Base-by-base conservation (phyloP, 2,797 vertebrate species). In the Onychomys torridus region DNA sequence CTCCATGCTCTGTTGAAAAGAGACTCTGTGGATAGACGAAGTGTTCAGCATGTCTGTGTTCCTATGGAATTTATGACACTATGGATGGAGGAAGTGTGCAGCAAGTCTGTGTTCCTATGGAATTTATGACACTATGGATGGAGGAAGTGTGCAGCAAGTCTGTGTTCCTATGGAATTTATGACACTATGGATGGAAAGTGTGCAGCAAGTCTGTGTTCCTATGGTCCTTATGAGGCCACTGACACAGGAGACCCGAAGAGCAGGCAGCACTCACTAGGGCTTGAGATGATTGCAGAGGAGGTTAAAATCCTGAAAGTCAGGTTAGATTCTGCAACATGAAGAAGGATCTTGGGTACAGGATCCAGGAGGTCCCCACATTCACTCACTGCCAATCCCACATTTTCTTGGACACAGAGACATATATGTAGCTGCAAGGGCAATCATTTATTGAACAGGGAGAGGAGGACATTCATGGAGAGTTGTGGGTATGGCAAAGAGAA, bases 381-480 rank as follows among this genome's bases (percentile, higher is more conserved):
- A 0, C 40, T 61, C 5, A 4, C 34, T 40, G 25, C 43, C 16
- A 32, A 6, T 43, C 25, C 13, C 10, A 10, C 0, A 19, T 43
- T 14, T 32, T 88, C 6, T 37, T 29, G 67, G 9, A 76, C 6
- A 83, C 43, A 79, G 73, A 94, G n/a, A 89, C 19, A 65, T 73
- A 32, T n/a, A 79, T 59, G 25, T 9, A 49, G 65, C 2, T 96
- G 63, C 37, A 79, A 49, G 43, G 37, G 0, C 57, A 25, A 63
- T 76, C 16, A 88, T 96, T 96, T 97, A 97, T 95, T 98, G 92
- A 89, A 0, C 19, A 46, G 5, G 27, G 17, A 52, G 49, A 93
- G 40, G 21, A 40, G 89, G 19, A 23, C 23, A 75, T 57, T 94
- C 34, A n/a, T 19, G 46, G 2, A 49, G 32, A 63, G 16, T 55